Conservation (phyloP, 2,113 vertebrate species). For the Empidonax alnorum region DNA sequence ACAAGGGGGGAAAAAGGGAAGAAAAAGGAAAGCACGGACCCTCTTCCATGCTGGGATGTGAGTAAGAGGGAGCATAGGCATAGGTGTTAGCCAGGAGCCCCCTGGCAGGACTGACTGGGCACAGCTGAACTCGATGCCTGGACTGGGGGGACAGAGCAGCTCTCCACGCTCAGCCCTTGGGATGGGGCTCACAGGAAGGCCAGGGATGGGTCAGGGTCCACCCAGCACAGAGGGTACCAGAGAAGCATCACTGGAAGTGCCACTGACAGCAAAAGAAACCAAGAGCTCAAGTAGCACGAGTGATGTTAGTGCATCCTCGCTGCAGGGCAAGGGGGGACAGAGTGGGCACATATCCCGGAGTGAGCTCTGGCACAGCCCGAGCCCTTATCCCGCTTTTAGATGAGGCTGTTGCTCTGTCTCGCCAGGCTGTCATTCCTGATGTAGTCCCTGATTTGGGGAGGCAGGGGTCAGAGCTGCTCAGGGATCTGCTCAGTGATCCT, state of each 20-base stretch:
- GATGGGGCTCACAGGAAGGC: fast-evolving
- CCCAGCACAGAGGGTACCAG: fast-evolving
- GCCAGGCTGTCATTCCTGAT: not conserved
- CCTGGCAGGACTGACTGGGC: not conserved
- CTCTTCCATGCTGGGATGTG: not conserved
- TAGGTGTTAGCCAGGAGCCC: not conserved
- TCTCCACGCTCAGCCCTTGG: not conserved
- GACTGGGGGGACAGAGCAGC: not conserved
- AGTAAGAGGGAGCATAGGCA: not conserved
- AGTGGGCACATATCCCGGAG: fast-evolving
- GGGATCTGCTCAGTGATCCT: not conserved
- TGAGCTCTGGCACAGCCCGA: fast-evolving
- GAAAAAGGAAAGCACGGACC: not conserved
- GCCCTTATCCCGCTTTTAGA: not conserved
- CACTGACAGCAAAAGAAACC: not conserved
- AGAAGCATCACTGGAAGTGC: not conserved
- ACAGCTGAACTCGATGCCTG: not conserved
- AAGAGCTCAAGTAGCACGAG: fast-evolving
- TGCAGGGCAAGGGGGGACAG: not conserved
- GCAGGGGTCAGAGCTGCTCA: not conserved
- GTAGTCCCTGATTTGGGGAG: not conserved
- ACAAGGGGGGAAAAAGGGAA: not conserved
- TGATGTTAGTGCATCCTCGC: fast-evolving
- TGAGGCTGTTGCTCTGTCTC: fast-evolving
- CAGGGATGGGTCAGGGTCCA: not conserved